These are phyloP conservation scores for Laodelphax striatellus DNA, from an alignment of 1,140 invertebrate genomes.

Conservation along the genomic window DNA sequence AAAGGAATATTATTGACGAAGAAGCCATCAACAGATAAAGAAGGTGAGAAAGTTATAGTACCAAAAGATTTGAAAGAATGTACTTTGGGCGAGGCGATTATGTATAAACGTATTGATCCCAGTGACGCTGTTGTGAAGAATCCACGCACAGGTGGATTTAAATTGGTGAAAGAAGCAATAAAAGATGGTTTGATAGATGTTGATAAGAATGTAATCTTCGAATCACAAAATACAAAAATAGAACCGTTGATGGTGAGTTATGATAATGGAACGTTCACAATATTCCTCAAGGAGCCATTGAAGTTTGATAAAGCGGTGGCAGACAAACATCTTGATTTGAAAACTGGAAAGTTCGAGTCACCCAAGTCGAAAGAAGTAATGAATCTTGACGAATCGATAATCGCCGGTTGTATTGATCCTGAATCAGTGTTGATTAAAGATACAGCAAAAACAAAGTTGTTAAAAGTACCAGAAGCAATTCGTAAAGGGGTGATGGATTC, in stretches of 20 bases:
- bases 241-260: conserved; percentile 58
- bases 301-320: conserved; percentile 68
- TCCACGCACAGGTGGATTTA: conserved; percentile 58
- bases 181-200: conserved; percentile 57
- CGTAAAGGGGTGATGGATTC: conserved; percentile 75
- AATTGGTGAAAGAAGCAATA: conserved; percentile 57
- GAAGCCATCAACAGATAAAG: too few species aligned
- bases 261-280: conserved; percentile 48
- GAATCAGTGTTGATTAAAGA: conserved; percentile 82
- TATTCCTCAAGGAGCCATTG: conserved; percentile 58
- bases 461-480: conserved; percentile 77
- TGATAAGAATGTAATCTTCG: conserved; percentile 49
- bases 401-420: conserved; percentile 71
- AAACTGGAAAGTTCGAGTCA: conserved; percentile 63
- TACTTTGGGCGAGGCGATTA: conserved; percentile 66
- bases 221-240: conserved; percentile 47
- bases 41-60: too few species aligned
- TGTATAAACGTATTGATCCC: conserved; percentile 61
- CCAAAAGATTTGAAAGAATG: conserved; percentile 40
- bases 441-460: conserved; percentile 61
- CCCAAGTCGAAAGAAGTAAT: conserved; percentile 53
- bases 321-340: conserved; percentile 52
- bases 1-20: too few species aligned
- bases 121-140: conserved; percentile 65
- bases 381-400: conserved; percentile 74